Evolutionary conservation across 2,797 vertebrate species (phyloP).

Genomic region (Benthosema pterotum): DNA sequence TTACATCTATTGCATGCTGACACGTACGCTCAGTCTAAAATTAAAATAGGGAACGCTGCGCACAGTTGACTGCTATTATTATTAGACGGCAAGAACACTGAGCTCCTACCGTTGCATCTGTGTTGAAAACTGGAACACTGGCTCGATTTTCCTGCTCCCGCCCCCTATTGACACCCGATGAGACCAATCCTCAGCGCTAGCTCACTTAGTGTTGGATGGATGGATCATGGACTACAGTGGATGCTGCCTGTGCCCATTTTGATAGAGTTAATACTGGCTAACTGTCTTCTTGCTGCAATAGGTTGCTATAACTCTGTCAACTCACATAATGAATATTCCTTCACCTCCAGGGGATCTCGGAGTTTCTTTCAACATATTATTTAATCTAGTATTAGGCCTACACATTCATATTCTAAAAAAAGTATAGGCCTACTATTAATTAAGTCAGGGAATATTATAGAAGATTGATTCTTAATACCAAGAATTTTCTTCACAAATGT

Average conservation of each 20-base stretch:
- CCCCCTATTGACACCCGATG: constrained; percentile 52
- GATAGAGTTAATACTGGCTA: not conserved
- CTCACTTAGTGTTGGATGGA: constrained; percentile 16
- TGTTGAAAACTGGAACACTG: constrained; percentile 43
- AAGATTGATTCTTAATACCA: no score
- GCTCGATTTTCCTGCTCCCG: constrained; percentile 50
- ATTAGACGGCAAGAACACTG: constrained; percentile 45
- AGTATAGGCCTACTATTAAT: no score
- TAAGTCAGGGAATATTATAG: no score
- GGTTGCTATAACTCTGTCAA: no score
- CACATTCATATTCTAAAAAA: no score
- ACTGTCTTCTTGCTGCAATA: no score
- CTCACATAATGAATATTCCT: no score
- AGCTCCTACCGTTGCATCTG: constrained; percentile 53
- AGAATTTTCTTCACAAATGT: no score
- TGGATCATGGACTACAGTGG: constrained; percentile 2
- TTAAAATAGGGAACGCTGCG: constrained; percentile 13
- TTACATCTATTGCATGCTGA: constrained; percentile 19
- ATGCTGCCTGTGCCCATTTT: constrained; percentile 1
- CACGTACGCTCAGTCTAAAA: no score
- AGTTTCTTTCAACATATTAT: not conserved
- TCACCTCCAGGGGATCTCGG: not conserved
- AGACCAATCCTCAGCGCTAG: constrained; percentile 55
- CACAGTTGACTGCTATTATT: constrained; percentile 33
- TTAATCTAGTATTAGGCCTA: no score